Base-by-base conservation (phyloP, 2,797 vertebrate species). In the Tenualosa ilisha region DNA sequence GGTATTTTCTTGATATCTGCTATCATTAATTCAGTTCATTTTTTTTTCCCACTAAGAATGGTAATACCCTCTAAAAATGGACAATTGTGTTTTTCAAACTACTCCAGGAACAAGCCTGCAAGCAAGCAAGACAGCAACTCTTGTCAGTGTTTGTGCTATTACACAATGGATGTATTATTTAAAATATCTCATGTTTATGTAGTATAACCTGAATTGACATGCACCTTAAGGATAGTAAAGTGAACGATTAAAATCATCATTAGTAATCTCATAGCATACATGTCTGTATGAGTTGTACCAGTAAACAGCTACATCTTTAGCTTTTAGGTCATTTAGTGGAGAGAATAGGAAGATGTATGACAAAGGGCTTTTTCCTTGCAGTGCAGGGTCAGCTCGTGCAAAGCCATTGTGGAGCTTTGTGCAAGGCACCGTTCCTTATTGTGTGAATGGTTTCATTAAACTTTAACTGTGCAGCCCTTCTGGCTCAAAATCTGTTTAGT, bases 401-500 rank as follows among this genome's bases (percentile, higher is more conserved):
- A 87, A 49, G 81, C 84, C 89, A 89, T 90, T 92, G 91, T 87
- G 90, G 26, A 72, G 88, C 81, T 88, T 83, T 90, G 92, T 91
- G 89, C 83, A 91, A 88, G 91, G 91, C 92, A 90, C 85, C 90
- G 85, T 87, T 85, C 91, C 82, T 87, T 89, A 91, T 87, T 89
- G 90, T 90, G 93, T 91, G 89, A 91, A 88, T 90, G 87, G 13
- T 89, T 93, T 94, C 91, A 94, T 93, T 93, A 94, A 92, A 91
- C 90, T 93, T 91, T 89, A 93, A 93, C 84, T 90, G 92, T 91
- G 91, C 90, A 94, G 86, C 88, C 92, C 92, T 94, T 93, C 92
- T 94, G 92, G 92, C 91, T 93, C 88, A 90, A 94, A 94, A 94
- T 92, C 91, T 94, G 90, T 94, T 94, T 93, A 91, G 90, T 91